Percentiles rank a stretch among this genome's conserved stretches.
Conservation (phyloP, 2,797 vertebrate genomes). For the Austrolebias charrua region DNA sequence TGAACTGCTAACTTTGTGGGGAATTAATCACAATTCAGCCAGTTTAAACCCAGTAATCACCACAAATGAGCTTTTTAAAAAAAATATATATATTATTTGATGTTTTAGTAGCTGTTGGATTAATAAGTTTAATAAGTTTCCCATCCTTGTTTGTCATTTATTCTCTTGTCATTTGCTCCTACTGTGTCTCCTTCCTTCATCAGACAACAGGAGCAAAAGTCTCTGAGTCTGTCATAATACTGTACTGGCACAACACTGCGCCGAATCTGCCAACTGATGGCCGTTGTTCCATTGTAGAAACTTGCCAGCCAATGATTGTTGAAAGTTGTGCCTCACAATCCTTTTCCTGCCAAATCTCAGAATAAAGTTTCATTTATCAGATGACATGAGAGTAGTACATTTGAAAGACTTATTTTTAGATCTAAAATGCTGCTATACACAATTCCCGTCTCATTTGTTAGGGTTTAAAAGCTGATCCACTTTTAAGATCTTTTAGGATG, state of each 20-base stretch:
- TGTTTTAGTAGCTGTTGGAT: not conserved
- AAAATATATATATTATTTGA: not conserved
- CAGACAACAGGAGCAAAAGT: constrained; percentile 62
- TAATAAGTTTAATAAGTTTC: not conserved
- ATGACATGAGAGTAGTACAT: constrained; percentile 21
- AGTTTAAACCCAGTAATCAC: constrained; percentile 18
- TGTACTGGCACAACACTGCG: constrained; percentile 49
- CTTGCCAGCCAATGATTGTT: constrained; percentile 38
- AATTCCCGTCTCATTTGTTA: constrained; percentile 14
- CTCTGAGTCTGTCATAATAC: constrained; percentile 61
- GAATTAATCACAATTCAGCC: constrained; percentile 28
- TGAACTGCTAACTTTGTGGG: constrained; percentile 19
- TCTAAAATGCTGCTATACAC: constrained; percentile 27
- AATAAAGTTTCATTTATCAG: constrained; percentile 14
- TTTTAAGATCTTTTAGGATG: too few relatives aligned
- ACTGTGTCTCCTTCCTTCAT: constrained; percentile 20
- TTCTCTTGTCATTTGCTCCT: not conserved
- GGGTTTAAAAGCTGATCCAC: too few relatives aligned
- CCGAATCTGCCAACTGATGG: constrained; percentile 50
- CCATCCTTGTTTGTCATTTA: constrained; percentile 22
- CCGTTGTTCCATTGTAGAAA: constrained; percentile 42
- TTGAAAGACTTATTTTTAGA: constrained; percentile 15
- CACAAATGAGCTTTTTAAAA: constrained; percentile 9
- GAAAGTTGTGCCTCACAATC: constrained; percentile 32
- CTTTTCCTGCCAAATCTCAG: constrained; percentile 42